Conservation (phyloP, 1,140 invertebrate species). For the Anoplolepis gracilipes region DNA sequence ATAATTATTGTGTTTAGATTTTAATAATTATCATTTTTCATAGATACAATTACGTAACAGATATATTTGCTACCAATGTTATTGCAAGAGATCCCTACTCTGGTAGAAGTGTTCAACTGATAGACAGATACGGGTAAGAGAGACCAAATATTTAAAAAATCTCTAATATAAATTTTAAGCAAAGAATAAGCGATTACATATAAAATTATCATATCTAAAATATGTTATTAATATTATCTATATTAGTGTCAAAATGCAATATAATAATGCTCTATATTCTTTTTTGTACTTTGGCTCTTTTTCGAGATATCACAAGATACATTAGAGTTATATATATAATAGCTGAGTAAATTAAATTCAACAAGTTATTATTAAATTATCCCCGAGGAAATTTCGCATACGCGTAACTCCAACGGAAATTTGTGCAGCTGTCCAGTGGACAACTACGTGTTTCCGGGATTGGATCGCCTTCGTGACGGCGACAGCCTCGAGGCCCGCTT, state of each 20-base stretch:
- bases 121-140: conserved; percentile 94
- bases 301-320: not conserved
- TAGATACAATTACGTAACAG: conserved; percentile 93
- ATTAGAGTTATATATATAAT: not conserved
- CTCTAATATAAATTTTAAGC: no score
- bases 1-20: not conserved
- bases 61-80: conserved; percentile 97
- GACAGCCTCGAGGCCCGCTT: conserved; percentile 96
- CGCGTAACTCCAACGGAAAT: not conserved
- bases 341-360: not conserved
- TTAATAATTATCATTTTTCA: conserved; percentile 15
- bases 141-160: conserved; percentile 4
- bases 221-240: not conserved
- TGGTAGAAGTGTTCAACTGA: conserved; percentile 94
- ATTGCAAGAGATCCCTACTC: conserved; percentile 97
- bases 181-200: no score
- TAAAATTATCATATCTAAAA: no score
- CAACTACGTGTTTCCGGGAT: conserved; percentile 95
- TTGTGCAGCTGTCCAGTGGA: conserved; percentile 93
- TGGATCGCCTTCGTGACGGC: conserved; percentile 93
- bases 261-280: not conserved
- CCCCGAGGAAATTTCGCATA: not conserved
- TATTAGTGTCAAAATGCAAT: not conserved
- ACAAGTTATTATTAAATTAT: conserved; percentile 22
- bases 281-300: not conserved